Conservation (phyloP, 1,140 invertebrate genomes). For the Pogonomyrmex californicus region DNA sequence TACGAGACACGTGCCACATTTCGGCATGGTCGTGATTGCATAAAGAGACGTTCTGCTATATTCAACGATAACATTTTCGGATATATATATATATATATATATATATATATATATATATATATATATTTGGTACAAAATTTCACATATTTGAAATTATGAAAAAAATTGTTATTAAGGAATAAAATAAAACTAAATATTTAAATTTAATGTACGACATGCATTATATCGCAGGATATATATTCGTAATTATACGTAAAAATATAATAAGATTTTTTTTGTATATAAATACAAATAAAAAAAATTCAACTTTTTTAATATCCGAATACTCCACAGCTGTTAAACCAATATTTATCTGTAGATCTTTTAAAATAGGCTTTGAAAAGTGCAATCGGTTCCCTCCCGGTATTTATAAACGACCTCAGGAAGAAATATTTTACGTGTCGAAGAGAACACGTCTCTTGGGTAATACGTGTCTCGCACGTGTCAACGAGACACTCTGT, state of each 20-base stretch:
- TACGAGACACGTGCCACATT: background rate
- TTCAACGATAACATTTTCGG: background rate
- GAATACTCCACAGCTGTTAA: background rate
- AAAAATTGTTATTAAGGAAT: background rate
- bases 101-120: background rate
- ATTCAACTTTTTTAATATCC: background rate
- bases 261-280: too few species aligned
- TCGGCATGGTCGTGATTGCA: background rate
- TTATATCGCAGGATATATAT: background rate
- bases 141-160: background rate
- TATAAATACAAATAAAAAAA: too few species aligned
- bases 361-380: background rate
- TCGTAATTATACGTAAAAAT: too few species aligned
- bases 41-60: background rate
- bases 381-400: background rate
- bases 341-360: background rate
- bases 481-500: constrained; percentile 34
- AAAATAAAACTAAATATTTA: background rate
- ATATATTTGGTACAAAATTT: background rate
- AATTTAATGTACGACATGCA: background rate
- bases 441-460: background rate
- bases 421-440: constrained; percentile 34
- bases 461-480: constrained; percentile 3
- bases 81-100: background rate
- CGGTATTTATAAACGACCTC: background rate